Conservation (phyloP, 2,113 vertebrate genomes). For the Oostethus manadensis region DNA sequence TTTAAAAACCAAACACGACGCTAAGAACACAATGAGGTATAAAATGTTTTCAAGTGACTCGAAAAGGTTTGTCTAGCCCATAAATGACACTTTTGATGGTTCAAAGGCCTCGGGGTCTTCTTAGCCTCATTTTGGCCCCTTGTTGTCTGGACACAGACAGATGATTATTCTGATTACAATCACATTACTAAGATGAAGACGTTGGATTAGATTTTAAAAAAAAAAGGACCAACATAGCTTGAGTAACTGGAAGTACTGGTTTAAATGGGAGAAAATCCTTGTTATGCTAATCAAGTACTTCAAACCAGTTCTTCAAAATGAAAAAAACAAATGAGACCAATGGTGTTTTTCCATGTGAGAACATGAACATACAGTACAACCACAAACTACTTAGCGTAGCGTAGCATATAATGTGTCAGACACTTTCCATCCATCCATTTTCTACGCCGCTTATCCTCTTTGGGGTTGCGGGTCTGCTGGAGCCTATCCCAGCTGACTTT, state of each 20-base stretch:
- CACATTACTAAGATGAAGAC: slow-evolving; percentile 56
- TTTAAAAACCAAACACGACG: background rate
- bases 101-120: slow-evolving; percentile 33
- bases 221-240: slow-evolving; percentile 18
- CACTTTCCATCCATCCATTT: too few relatives aligned
- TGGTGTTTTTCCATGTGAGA: too few relatives aligned
- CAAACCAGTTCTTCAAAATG: background rate
- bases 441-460: too few relatives aligned
- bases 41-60: slow-evolving; percentile 23
- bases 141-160: slow-evolving; percentile 60
- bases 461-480: too few relatives aligned
- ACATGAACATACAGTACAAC: too few relatives aligned
- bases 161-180: slow-evolving; percentile 63
- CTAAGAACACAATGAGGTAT: slow-evolving; percentile 3
- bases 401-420: too few relatives aligned
- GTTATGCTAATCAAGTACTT: slow-evolving; percentile 5
- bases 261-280: slow-evolving; percentile 4
- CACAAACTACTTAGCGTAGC: too few relatives aligned
- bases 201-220: slow-evolving; percentile 41
- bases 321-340: too few relatives aligned
- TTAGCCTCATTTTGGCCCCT: slow-evolving; percentile 54
- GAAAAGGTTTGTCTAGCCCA: slow-evolving; percentile 40
- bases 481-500: too few relatives aligned
- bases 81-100: slow-evolving; percentile 48
- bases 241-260: slow-evolving; percentile 27